phyloP scores from a whole-genome alignment of 2,113 vertebrate species.

The Ia io region DNA sequence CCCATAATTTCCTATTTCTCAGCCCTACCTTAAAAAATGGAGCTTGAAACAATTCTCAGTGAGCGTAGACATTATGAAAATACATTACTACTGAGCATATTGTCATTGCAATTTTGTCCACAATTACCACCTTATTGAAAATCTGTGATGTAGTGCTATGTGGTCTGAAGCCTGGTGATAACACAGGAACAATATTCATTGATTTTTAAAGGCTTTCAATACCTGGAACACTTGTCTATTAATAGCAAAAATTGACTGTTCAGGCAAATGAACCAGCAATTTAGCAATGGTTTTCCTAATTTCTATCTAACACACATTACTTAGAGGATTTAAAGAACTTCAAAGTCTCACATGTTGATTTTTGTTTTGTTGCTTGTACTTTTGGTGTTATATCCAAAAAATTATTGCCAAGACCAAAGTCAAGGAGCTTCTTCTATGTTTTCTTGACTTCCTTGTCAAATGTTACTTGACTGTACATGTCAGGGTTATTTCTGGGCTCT shows the following conservation, averaged over 20 bases:
- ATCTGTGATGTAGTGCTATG: conserved; percentile 10
- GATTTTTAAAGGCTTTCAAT: conserved; percentile 56
- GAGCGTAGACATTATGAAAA: conserved; percentile 37
- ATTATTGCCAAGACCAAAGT: not conserved
- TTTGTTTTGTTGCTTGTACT: not conserved
- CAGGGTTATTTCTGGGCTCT: not conserved
- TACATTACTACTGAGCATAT: conserved; percentile 49
- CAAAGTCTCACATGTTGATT: not conserved
- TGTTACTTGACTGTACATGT: not conserved
- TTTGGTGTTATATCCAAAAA: not conserved
- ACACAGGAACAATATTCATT: conserved; percentile 42
- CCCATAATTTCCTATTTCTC: conserved; percentile 11
- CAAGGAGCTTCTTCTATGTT: not conserved
- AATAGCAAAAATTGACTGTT: conserved; percentile 35
- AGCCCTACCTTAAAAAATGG: not conserved
- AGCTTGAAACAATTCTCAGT: conserved; percentile 20
- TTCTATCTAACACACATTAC: conserved; percentile 15
- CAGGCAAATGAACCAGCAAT: conserved; percentile 23
- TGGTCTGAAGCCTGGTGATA: not conserved
- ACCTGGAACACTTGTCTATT: conserved; percentile 36
- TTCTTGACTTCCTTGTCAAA: not conserved
- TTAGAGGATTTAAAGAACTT: not conserved
- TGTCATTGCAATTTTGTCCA: conserved; percentile 50
- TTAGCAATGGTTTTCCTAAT: conserved; percentile 20
- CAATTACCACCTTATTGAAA: conserved; percentile 62